Base-by-base conservation (phyloP, 2,888 invertebrate species). In the Liopterus haemorrhoidalis region DNA sequence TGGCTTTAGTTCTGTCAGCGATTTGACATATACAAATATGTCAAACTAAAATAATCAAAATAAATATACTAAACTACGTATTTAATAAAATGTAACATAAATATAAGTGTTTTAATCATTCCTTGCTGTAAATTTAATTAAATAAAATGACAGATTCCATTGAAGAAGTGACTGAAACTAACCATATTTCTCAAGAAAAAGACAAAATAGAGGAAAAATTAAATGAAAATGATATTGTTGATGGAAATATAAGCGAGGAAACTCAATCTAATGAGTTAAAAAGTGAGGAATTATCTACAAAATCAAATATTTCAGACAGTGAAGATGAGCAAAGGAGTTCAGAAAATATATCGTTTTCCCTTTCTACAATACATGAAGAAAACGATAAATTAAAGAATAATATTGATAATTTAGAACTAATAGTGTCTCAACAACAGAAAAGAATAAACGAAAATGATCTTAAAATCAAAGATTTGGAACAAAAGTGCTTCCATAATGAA, bases 401-500 rank as follows among this genome's bases (percentile, higher is more conserved):
- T n/a, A n/a, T n/a, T n/a, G n/a, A n/a, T n/a, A n/a, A 44, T 16
- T 19, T 44, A 18, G 31, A 44, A 38, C 16, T 9, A 8, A 30
- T 44, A n/a, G 19, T 44, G 8, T 22, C 32, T 14, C 44, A 38
- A 12, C 37, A 44, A 31, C 35, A 32, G 12, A 44, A 38, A 18
- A 44, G 38, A 31, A 28, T 38, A 12, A 24, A 31, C 9, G 44
- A 38, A 24, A 32, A 44, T 18, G 44, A 38, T 24, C 46, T 49
- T 11, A 50, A 41, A 42, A 50, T 57, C 16, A 54, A 45, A 45
- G 35, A 50, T 24, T 50, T 61, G 15, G 59, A 59, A 41, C 53
- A 57, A 27, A 59, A 59, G 37, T 54, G 55, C 38, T 32, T 27
- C 21, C 53, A 55, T 40, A 42, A 59, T n/a, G 57, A 57, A 40